Evolutionary conservation across 1,140 invertebrate genomes (phyloP), one percentile per base, ranked within the genome.

Genomic region (Muscidifurax raptorellus): DNA sequence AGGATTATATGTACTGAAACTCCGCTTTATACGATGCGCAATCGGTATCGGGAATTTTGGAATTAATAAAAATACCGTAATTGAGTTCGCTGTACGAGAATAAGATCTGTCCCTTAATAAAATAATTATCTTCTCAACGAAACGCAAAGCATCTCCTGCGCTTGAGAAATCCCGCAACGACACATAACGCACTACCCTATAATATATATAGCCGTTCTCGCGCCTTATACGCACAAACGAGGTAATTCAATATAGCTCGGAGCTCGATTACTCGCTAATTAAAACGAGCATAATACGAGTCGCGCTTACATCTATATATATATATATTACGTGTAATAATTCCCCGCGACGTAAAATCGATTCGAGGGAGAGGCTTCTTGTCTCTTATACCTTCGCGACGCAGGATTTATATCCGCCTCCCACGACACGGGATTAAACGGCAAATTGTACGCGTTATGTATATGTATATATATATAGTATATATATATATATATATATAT

Each of bases 261-360:
- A n/a, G 15, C 71, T 81, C 79, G 27, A 81, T 72, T 81, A 59
- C 67, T 67, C 44, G 27, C 72, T 82, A 75, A 82, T 74, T 72
- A 82, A 75, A 82, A 75, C 47, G n/a, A 64, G 80, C 25, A 32
- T 47, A 36, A 80, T 30, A 52, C 27, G 44, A 47, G 44, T 27
- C 22, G 71, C 12, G 18, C 44, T 15, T 27, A 36, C 22, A 32
- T 1, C 13, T 69, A 9, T 44, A 44, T 47, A 18, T 59, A 59
- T 40, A 40, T 40, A 40, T 40, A 40, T 0, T 22, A 6, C 52
- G 52, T 1, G 22, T 59, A 81, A 74, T 81, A 81, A 81, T 81
- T 59, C 9, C 22, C 22, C 2, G 12, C 44, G 80, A 82, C 80
- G 27, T 82, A 64, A 64, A 75, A 75, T 82, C 80, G 80, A 82